Percentiles rank a stretch among this genome's conserved stretches.
Conservation (phyloP, 2,113 vertebrate genomes). For the Hemichromis elongatus region DNA sequence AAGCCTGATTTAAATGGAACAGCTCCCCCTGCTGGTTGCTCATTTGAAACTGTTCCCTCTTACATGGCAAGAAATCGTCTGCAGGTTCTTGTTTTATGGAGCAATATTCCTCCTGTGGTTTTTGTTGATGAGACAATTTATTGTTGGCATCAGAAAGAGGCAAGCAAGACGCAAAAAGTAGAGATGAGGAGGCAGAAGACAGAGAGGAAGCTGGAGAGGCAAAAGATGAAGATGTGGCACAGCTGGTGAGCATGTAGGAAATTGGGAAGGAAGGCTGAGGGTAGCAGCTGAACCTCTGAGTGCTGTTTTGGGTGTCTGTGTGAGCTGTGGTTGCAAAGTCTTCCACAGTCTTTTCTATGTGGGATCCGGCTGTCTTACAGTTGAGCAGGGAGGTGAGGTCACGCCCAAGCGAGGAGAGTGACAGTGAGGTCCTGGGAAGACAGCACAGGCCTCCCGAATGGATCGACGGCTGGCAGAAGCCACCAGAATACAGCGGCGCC, state of each 20-base stretch:
- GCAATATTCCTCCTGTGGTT: conserved; percentile 55
- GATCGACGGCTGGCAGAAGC: conserved; percentile 72
- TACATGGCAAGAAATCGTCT: conserved; percentile 78
- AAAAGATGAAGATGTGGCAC: conserved; percentile 41
- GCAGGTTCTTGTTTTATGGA: conserved; percentile 84
- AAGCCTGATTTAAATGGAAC: conserved; percentile 40
- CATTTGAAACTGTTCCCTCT: conserved; percentile 73
- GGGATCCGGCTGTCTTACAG: conserved; percentile 79
- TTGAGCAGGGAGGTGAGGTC: conserved; percentile 79
- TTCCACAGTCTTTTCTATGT: conserved; percentile 72
- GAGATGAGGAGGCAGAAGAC: conserved; percentile 60
- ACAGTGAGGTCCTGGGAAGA: conserved; percentile 60
- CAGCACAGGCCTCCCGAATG: conserved; percentile 76
- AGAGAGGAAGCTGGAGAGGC: conserved; percentile 64
- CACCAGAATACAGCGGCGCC: conserved; percentile 66
- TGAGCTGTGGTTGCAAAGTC: conserved; percentile 67
- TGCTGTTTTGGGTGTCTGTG: conserved; percentile 63
- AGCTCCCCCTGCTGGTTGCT: conserved; percentile 65
- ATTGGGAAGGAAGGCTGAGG: conserved; percentile 35
- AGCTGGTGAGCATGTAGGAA: conserved; percentile 32
- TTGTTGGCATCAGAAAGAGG: conserved; percentile 5
- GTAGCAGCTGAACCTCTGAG: conserved; percentile 65
- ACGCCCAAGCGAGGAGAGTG: conserved; percentile 74
- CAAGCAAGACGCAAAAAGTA: conserved; percentile 43
- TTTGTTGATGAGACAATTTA: conserved; percentile 56